These are phyloP conservation scores for Drosophila pseudoobscura DNA, from an alignment of 1,140 invertebrate genomes.

Conservation along the genomic window DNA sequence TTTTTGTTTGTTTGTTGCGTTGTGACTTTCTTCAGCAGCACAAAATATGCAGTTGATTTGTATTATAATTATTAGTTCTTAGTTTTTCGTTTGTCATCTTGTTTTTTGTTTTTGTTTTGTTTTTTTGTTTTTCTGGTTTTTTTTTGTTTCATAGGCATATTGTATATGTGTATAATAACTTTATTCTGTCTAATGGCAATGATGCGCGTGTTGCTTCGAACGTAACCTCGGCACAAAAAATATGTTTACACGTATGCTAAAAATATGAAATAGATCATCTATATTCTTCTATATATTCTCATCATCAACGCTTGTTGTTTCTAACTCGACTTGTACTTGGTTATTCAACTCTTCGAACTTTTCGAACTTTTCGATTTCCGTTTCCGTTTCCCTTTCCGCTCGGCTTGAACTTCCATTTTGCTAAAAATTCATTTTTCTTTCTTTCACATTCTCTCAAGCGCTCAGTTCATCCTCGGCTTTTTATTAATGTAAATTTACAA, in stretches of 20 bases:
- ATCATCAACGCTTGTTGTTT: constrained; percentile 11
- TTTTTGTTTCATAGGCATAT: constrained; percentile 35
- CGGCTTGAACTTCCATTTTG: constrained; percentile 28
- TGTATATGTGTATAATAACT: constrained; percentile 57
- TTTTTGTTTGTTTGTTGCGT: constrained; percentile 63
- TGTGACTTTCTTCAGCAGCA: constrained; percentile 79
- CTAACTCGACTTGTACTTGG: background rate
- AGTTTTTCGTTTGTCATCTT: constrained; percentile 16
- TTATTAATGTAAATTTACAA: constrained; percentile 71
- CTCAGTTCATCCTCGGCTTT: constrained; percentile 20
- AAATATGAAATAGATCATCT: constrained; percentile 71
- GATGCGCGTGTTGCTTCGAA: constrained; percentile 79
- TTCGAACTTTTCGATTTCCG: constrained; percentile 43
- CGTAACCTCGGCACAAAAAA: constrained; percentile 78
- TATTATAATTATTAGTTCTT: constrained; percentile 50
- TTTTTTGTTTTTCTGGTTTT: constrained; percentile 16
- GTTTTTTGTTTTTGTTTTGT: constrained; percentile 10
- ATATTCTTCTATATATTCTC: constrained; percentile 31
- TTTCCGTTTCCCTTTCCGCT: constrained; percentile 26
- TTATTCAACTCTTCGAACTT: background rate
- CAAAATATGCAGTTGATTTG: constrained; percentile 73
- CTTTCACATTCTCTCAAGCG: constrained; percentile 9
- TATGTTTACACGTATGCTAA: constrained; percentile 69
- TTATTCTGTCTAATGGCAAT: constrained; percentile 80
- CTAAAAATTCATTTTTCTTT: constrained; percentile 43